Percentiles rank a stretch among this genome's conserved stretches.
Evolutionary conservation across 2,113 vertebrate genomes (phyloP).

Genomic region (Mixornis gularis): DNA sequence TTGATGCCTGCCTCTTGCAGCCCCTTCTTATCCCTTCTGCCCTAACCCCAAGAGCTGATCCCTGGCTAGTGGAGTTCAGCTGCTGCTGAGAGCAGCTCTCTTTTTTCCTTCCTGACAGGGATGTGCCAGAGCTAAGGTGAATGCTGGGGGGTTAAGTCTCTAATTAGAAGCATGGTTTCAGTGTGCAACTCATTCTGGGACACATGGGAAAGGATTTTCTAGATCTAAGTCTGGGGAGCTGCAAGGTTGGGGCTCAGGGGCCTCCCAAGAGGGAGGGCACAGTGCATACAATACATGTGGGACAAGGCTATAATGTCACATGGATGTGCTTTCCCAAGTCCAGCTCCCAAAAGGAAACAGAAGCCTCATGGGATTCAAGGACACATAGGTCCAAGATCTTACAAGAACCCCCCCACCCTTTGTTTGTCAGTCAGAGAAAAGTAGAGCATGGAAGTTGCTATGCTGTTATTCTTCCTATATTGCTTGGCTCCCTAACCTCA

Average conservation of each 20-base stretch:
- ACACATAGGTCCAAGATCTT: background rate
- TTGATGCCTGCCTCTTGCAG: background rate
- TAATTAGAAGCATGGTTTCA: background rate
- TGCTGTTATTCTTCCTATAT: background rate
- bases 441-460: background rate
- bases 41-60: fast-evolving
- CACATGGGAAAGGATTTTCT: background rate
- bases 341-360: background rate
- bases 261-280: fast-evolving
- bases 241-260: background rate
- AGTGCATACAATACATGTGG: background rate
- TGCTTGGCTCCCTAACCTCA: background rate
- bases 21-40: fast-evolving
- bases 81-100: fast-evolving
- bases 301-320: fast-evolving
- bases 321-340: background rate
- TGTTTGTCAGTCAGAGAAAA: background rate
- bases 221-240: background rate
- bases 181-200: background rate
- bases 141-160: background rate
- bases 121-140: background rate
- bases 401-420: background rate
- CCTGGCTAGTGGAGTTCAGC: background rate
- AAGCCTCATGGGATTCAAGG: background rate
- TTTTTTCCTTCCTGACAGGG: background rate